phyloP scores from a whole-genome alignment of 2,113 vertebrate species.

The Rhadina sibilatrix region DNA sequence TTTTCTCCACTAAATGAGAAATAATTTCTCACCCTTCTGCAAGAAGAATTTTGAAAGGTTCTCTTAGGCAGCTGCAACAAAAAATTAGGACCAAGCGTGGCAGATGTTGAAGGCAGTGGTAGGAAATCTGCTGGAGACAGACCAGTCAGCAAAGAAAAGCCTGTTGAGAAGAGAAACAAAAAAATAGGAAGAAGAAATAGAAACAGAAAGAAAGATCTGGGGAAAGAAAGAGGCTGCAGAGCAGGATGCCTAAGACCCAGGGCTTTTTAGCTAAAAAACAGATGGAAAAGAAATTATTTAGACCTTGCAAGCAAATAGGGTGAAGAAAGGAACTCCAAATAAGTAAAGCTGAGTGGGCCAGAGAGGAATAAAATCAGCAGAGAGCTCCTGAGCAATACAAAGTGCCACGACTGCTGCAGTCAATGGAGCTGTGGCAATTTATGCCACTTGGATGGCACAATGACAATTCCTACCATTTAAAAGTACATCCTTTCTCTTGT shows the following conservation, averaged over 20 bases:
- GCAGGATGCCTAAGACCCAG: background rate
- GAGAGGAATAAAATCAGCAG: slow-evolving; percentile 26
- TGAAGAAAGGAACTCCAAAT: background rate
- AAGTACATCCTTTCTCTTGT: background rate
- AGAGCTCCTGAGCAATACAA: background rate
- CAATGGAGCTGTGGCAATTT: slow-evolving; percentile 18
- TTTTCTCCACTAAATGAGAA: background rate
- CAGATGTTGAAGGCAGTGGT: background rate
- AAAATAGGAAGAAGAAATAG: background rate
- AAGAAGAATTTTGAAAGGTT: background rate
- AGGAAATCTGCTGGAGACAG: background rate
- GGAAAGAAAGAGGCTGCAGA: background rate
- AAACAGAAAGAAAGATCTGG: background rate
- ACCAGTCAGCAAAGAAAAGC: background rate
- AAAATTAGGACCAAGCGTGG: background rate
- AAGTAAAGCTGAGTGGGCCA: slow-evolving; percentile 45
- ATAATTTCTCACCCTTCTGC: background rate
- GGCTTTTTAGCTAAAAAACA: slow-evolving; percentile 40
- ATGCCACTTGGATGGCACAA: background rate
- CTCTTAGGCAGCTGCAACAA: background rate
- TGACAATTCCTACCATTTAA: background rate
- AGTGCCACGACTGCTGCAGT: background rate
- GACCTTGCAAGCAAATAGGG: slow-evolving; percentile 14
- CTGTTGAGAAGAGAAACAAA: background rate
- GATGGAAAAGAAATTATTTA: slow-evolving; percentile 15